Evolutionary conservation across 35 echinoderm and acorn worm species (phyloP).

Genomic region (Lytechinus variegatus): DNA sequence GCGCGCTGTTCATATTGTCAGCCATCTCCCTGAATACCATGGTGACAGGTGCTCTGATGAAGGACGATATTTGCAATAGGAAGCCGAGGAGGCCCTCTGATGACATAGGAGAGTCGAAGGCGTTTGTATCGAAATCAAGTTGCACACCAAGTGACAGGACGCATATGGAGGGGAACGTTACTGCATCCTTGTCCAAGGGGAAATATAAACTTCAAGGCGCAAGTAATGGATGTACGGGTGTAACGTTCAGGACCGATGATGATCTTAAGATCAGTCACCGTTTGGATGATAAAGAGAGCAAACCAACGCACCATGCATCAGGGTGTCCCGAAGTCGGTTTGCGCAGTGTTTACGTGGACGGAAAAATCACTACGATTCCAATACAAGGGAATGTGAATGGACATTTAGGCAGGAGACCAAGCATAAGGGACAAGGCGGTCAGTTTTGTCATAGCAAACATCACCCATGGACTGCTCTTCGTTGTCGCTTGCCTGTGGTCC

Average conservation of each 20-base stretch:
- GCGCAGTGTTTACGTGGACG: not conserved
- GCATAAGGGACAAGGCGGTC: not conserved
- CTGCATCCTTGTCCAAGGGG: not conserved
- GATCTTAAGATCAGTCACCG: not conserved
- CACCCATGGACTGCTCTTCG: slow-evolving; percentile 5
- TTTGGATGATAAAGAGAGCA: not conserved
- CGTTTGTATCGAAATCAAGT: not conserved
- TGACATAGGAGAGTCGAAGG: not conserved
- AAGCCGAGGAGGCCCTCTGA: not conserved
- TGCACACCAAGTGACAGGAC: not conserved
- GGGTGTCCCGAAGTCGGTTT: not conserved
- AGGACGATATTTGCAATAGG: not conserved
- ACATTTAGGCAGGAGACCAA: not conserved
- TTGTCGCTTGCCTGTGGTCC: slow-evolving; percentile 15
- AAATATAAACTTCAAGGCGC: not conserved
- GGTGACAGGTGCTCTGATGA: slow-evolving; percentile 44
- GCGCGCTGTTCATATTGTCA: slow-evolving; percentile 8
- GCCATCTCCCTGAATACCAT: slow-evolving; percentile 33
- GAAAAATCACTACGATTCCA: not conserved
- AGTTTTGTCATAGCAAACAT: not conserved
- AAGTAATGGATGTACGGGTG: not conserved
- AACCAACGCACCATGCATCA: not conserved
- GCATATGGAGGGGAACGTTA: not conserved
- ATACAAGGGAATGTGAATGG: not conserved
- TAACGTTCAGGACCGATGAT: not conserved